A percentile compares a stretch with the other conserved stretches of the same genome.
Evolutionary conservation across 2,113 vertebrate species (phyloP).

Genomic region (Menura novaehollandiae): DNA sequence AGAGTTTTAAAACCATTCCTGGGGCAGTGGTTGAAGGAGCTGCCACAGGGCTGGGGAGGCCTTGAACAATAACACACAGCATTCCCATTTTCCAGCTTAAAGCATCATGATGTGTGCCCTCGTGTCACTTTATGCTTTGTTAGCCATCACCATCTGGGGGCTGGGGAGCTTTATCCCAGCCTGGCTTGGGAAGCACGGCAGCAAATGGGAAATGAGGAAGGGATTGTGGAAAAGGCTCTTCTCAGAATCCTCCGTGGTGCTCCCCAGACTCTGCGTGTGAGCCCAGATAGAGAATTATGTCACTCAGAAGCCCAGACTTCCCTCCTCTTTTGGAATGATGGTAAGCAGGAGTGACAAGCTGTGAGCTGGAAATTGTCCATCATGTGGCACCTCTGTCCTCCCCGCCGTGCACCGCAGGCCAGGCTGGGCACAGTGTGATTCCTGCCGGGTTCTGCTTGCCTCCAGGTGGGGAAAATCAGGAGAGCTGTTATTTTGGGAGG

Average conservation of each 20-base stretch:
- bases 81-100: not conserved
- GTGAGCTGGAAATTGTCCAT: not conserved
- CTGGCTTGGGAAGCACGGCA: not conserved
- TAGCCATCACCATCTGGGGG: not conserved
- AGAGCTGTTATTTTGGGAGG: not conserved
- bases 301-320: not conserved
- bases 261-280: not conserved
- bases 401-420: fast-evolving
- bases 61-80: not conserved
- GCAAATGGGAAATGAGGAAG: not conserved
- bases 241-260: not conserved
- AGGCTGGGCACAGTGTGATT: not conserved
- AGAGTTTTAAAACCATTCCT: fast-evolving
- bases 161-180: not conserved
- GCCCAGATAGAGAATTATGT: not conserved
- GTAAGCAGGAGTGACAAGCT: not conserved
- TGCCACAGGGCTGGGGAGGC: not conserved
- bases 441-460: not conserved
- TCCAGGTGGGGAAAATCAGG: no score
- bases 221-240: not conserved
- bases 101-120: not conserved
- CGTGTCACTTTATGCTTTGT: not conserved
- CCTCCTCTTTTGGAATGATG: not conserved
- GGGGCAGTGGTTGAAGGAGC: not conserved
- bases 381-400: not conserved